Evolutionary conservation across 2,113 vertebrate species (phyloP).

Genomic region (Oreochromis spilurus): DNA sequence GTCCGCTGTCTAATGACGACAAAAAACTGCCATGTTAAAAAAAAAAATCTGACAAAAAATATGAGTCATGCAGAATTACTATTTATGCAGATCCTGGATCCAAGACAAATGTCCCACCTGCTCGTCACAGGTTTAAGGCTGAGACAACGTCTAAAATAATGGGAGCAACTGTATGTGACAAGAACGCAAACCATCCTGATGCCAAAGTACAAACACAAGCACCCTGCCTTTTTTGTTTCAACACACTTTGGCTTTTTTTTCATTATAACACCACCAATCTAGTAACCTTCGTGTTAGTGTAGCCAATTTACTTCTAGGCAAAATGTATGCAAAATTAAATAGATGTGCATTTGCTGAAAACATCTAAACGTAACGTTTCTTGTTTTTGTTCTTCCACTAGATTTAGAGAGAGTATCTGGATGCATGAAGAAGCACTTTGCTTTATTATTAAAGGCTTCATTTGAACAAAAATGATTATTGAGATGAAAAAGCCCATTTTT

Average conservation of each 20-base stretch:
- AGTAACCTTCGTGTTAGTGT: accelerated
- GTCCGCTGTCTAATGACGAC: background rate
- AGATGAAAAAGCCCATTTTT: background rate
- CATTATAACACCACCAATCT: background rate
- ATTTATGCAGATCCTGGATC: background rate
- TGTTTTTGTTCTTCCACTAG: background rate
- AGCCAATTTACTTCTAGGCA: background rate
- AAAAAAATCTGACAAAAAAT: background rate
- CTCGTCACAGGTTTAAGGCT: background rate
- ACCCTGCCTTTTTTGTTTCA: accelerated
- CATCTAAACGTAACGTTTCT: background rate
- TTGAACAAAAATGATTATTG: background rate
- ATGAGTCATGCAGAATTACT: background rate
- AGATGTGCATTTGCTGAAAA: background rate
- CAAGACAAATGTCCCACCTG: background rate
- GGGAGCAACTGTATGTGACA: background rate
- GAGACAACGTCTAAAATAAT: background rate
- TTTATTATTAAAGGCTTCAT: background rate
- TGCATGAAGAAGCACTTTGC: background rate
- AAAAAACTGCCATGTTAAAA: accelerated
- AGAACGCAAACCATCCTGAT: background rate
- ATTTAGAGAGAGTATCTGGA: background rate
- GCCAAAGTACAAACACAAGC: background rate
- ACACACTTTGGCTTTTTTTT: background rate
- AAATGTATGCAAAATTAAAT: background rate